phyloP scores from a whole-genome alignment of 2,113 vertebrate genomes.

The Maccullochella peelii region DNA sequence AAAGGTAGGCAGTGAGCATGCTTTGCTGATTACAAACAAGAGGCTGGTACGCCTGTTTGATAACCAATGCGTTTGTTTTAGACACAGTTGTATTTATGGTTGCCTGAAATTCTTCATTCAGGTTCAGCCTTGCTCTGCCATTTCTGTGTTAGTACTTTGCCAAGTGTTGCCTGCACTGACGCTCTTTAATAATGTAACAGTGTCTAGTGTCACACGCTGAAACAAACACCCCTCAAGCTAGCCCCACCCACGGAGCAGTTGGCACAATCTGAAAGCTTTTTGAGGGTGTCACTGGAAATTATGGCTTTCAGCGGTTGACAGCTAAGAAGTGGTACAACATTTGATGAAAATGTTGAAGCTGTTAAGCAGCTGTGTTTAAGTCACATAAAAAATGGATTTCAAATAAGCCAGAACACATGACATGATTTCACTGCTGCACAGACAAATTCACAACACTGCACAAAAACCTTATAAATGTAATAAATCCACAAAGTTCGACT shows the following conservation, averaged over 20 bases:
- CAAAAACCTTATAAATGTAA: background rate
- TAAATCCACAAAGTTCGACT: conserved; percentile 1
- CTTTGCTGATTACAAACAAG: conserved; percentile 1
- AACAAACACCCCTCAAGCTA: conserved; percentile 67
- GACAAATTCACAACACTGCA: background rate
- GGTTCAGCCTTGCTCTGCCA: conserved; percentile 39
- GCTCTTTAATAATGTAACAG: conserved; percentile 69
- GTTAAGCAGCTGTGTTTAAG: conserved; percentile 26
- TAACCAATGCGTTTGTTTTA: conserved; percentile 1
- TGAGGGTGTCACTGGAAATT: conserved; percentile 43
- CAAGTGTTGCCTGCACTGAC: conserved; percentile 28
- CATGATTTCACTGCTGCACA: background rate
- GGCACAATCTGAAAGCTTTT: conserved; percentile 62
- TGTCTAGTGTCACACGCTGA: conserved; percentile 62
- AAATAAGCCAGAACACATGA: background rate
- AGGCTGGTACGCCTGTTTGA: background rate
- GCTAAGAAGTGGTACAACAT: conserved; percentile 6
- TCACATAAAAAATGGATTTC: background rate
- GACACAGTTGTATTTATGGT: conserved; percentile 10
- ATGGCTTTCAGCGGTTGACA: conserved; percentile 33
- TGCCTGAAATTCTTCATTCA: conserved; percentile 16
- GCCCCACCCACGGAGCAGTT: conserved; percentile 61
- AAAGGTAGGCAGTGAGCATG: background rate
- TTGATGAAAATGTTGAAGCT: conserved; percentile 27
- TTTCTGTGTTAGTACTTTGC: conserved; percentile 39